Conservation (phyloP, 2,888 invertebrate genomes). For the Meliscaeva auricollis region DNA sequence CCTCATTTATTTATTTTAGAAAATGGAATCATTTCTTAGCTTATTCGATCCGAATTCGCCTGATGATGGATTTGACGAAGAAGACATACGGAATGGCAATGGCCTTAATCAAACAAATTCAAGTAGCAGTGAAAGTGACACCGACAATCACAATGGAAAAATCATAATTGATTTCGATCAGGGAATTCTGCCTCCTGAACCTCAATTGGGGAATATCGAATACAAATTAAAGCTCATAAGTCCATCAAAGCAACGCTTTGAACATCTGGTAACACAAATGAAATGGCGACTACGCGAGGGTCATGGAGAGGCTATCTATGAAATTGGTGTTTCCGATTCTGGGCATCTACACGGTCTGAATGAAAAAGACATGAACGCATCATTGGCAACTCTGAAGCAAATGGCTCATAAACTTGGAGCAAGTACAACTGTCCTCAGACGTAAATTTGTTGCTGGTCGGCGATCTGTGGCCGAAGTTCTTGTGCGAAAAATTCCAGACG, state of each 20-base stretch:
- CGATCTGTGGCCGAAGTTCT: slow-evolving; percentile 94
- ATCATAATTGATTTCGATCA: slow-evolving; percentile 85
- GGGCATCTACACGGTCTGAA: slow-evolving; percentile 94
- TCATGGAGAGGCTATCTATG: slow-evolving; percentile 98
- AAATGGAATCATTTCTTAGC: slow-evolving; percentile 93
- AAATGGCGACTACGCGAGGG: slow-evolving; percentile 99
- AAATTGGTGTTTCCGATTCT: slow-evolving; percentile 96
- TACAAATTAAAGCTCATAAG: slow-evolving; percentile 97
- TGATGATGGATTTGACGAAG: slow-evolving; percentile 82
- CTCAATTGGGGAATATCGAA: slow-evolving; percentile 97
- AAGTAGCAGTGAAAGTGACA: slow-evolving; percentile 78
- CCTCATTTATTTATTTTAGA: slow-evolving; percentile 18
- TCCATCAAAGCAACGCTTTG: slow-evolving; percentile 95
- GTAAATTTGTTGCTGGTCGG: slow-evolving; percentile 85
- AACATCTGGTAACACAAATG: slow-evolving; percentile 99
- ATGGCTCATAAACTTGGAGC: slow-evolving; percentile 97
- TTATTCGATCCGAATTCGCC: slow-evolving; percentile 89
- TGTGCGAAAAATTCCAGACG: slow-evolving; percentile 94
- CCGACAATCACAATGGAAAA: slow-evolving; percentile 79
- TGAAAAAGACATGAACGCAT: slow-evolving; percentile 93
- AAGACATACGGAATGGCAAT: slow-evolving; percentile 68
- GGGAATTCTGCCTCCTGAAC: slow-evolving; percentile 94
- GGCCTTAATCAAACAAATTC: slow-evolving; percentile 75
- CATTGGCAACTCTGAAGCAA: slow-evolving; percentile 91
- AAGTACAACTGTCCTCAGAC: slow-evolving; percentile 89